Conservation (phyloP, 2,113 vertebrate species). For the Pavo muticus region DNA sequence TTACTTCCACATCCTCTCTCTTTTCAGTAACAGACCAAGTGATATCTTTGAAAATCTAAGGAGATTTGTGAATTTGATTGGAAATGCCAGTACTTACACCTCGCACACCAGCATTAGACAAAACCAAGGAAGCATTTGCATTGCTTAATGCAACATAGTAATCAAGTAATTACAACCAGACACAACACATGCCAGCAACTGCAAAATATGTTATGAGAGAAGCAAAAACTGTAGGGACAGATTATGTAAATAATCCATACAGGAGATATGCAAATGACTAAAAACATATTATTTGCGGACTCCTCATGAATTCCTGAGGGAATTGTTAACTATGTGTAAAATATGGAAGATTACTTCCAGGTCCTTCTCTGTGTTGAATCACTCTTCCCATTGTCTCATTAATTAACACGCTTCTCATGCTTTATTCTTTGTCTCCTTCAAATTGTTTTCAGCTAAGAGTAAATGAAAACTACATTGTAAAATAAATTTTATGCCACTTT, state of each 20-base stretch:
- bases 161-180: slow-evolving; percentile 8
- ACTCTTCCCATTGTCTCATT: background rate
- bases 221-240: background rate
- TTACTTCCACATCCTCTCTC: slow-evolving; percentile 50
- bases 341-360: background rate
- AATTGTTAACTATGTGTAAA: background rate
- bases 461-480: background rate
- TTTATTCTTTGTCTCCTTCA: slow-evolving; percentile 2
- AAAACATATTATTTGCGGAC: background rate
- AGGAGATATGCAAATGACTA: background rate
- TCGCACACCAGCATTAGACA: background rate
- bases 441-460: slow-evolving; percentile 13
- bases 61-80: slow-evolving; percentile 45
- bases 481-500: background rate
- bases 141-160: background rate
- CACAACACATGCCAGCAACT: background rate
- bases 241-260: background rate
- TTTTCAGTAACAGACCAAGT: slow-evolving; percentile 47
- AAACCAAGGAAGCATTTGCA: background rate
- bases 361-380: background rate
- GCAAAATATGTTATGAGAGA: background rate
- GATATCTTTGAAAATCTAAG: slow-evolving; percentile 35
- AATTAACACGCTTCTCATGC: background rate
- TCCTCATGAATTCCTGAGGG: background rate
- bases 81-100: background rate